Evolutionary conservation across 2,113 vertebrate species (phyloP), one percentile per base, ranked within the genome.

Genomic region (Galemys pyrenaicus): DNA sequence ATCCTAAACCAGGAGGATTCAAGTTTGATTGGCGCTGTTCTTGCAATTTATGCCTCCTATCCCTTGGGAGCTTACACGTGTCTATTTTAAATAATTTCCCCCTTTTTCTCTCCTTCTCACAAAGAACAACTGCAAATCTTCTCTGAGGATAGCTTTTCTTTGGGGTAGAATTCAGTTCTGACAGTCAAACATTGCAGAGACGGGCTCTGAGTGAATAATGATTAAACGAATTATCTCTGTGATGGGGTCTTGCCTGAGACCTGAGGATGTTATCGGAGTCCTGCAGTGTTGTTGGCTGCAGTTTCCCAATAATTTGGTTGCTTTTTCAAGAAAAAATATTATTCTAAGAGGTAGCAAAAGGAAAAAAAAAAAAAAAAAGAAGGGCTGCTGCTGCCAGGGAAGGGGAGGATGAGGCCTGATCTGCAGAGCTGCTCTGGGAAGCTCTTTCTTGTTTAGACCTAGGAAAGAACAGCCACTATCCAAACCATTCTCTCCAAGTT

Each of bases 51-150:
- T 87, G 79, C 83, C 86, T 95, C 65, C 77, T 41, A 71, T 41
- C 94, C 94, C 87, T 81, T 2, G 67, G 85, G 95, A 95, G 87
- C 89, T 83, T 74, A 91, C 87, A 44, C 2, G 16, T 92, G 96
- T 92, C 94, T 94, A 68, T 95, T 96, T 97, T 96, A 96, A 94
- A 95, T 79, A 96, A 96, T 85, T 77, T 44, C 64, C 35, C 56
- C 46, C 82, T 49, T 87, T 89, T 70, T 89, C 71, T 91, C 78
- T 89, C 75, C 62, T 67, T 95, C 83, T 92, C 58, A 92, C 84
- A 90, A 95, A 96, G 95, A 85, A 82, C 75, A 93, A 94, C 91
- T 91, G 88, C 87, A 95, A 81, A 89, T 89, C 95, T 91, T 95
- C 78, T 96, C 87, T 85, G 87, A 96, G 75, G 81, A 83, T 65